Evolutionary conservation across 2,113 vertebrate genomes (phyloP).

Genomic region (Aphelocoma coerulescens): DNA sequence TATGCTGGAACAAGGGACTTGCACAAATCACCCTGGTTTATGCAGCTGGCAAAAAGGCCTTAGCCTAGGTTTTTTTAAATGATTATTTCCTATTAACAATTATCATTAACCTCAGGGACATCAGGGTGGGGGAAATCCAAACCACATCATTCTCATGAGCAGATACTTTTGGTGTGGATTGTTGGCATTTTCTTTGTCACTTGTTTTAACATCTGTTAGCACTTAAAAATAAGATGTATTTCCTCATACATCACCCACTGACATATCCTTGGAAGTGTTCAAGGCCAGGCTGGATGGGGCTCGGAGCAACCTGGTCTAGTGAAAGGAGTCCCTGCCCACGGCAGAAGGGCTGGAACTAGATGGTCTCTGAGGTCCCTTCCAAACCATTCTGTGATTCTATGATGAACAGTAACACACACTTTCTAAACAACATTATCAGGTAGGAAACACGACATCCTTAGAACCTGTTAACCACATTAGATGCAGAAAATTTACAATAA

Average conservation of each 20-base stretch:
- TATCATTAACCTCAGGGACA: neutral
- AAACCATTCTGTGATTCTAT: neutral
- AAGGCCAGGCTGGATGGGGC: neutral
- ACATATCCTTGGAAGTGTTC: neutral
- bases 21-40: neutral
- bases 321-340: neutral
- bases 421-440: neutral
- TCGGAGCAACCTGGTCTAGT: neutral
- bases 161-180: fast-evolving
- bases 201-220: neutral
- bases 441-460: neutral
- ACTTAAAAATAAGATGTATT: neutral
- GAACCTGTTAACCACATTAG: neutral
- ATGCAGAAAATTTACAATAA: neutral
- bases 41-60: neutral
- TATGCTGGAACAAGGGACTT: neutral
- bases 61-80: neutral
- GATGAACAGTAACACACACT: fast-evolving
- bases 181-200: neutral
- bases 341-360: neutral
- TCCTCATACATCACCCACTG: neutral
- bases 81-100: neutral
- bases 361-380: neutral
- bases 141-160: neutral
- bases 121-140: fast-evolving